Base-by-base conservation (phyloP, 2,113 vertebrate genomes). In the Formicarius rufipectus region DNA sequence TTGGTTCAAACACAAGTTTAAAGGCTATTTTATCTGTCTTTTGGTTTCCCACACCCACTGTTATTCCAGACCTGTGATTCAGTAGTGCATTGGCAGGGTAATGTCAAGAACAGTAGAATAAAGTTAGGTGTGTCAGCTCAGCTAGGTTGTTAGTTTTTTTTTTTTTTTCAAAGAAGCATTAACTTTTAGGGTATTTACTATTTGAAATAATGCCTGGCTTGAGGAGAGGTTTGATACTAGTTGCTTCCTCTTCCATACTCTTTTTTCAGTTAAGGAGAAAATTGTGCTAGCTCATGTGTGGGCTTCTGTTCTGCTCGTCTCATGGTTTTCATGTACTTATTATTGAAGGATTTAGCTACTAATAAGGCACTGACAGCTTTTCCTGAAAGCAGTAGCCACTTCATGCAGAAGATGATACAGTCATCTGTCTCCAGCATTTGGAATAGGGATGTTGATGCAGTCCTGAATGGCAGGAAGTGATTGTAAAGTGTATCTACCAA, bases 21-120 rank as follows among this genome's bases (percentile, higher is more conserved):
- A 93, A 79, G 42, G 27, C 55, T 72, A 49, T n/a, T 94, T 75
- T 89, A 82, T 91, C 84, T 87, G 37, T 79, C 62, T 71, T 77
- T 85, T 58, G 21, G 50, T 84, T 95, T 95, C 58, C 58, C 85
- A 79, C 92, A 76, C 87, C 75, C 69, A 23, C 52, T 84, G 78
- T 84, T 97, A 53, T 76, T 95, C 85, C 82, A 83, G 90, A 76
- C 22, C 14, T 80, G 63, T 92, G 88, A 92, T 96, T 94, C 88
- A 89, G 81, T 81, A 79, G 20, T 42, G 27, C 84, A 52, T 42
- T 89, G 68, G 19, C 87, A 89, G 39, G 42, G 52, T 81, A 79
- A 52, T 92, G 62, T 53, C 53, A 73, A 81, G 71, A 88, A 33
- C 20, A 91, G 74, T 50, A 69, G 79, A 80, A 84, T 84, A 47